These are phyloP conservation scores for Palloptera scutellata DNA, from an alignment of 2,888 invertebrate species.

Conservation along the genomic window DNA sequence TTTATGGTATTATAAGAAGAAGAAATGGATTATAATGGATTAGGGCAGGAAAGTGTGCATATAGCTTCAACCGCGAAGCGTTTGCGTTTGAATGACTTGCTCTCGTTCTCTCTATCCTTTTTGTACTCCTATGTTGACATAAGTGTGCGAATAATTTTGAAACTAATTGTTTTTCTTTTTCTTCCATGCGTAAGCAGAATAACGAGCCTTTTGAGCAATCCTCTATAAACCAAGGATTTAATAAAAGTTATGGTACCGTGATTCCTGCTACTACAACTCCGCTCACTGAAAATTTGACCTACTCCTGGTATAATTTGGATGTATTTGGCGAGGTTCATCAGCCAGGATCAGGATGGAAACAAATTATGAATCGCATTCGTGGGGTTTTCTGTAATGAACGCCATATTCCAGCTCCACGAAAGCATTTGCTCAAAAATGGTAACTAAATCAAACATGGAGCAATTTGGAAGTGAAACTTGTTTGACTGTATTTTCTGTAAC, in stretches of 20 bases:
- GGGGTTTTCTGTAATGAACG: constrained; percentile 59
- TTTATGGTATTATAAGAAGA: constrained; percentile 1
- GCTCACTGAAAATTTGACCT: constrained; percentile 67
- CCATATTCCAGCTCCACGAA: constrained; percentile 65
- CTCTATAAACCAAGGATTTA: constrained; percentile 49
- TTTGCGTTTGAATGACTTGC: background rate
- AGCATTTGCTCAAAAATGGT: constrained; percentile 81
- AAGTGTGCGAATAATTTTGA: constrained; percentile 7
- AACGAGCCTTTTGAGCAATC: constrained; percentile 48
- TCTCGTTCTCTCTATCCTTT: too few species aligned
- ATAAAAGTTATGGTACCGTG: constrained; percentile 59
- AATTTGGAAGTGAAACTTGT: background rate
- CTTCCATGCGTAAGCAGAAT: constrained; percentile 26
- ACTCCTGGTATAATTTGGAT: constrained; percentile 82
- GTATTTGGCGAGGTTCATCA: constrained; percentile 73
- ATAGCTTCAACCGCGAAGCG: background rate
- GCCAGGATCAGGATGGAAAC: constrained; percentile 60
- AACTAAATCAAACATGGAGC: constrained; percentile 36
- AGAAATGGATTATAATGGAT: background rate
- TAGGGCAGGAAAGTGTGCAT: background rate
- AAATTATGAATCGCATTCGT: constrained; percentile 66
- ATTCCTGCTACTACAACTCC: constrained; percentile 39
- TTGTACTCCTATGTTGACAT: background rate
- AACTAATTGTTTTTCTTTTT: background rate
- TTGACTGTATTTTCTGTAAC: background rate